These are phyloP conservation scores for Zaprionus bogoriensis DNA, from an alignment of 2,888 invertebrate species.

Conservation along the genomic window DNA sequence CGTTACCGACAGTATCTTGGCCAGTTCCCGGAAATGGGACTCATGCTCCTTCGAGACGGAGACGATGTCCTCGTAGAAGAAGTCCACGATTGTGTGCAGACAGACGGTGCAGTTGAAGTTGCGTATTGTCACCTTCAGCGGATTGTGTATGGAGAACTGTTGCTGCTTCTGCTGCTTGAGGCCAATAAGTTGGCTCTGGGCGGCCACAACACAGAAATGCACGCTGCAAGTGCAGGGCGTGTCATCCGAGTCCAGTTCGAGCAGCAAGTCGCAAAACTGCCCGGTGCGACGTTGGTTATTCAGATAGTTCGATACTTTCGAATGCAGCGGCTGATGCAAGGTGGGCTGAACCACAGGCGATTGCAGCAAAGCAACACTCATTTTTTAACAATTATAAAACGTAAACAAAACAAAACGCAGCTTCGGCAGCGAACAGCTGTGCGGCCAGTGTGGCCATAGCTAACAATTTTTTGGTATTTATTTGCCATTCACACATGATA, in stretches of 20 bases:
- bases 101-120: conserved; percentile 79
- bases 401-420: conserved; percentile 12
- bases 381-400: conserved; percentile 12
- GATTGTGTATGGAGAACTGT: conserved; percentile 82
- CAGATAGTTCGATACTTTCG: conserved; percentile 80
- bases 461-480: background rate
- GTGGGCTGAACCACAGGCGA: conserved; percentile 55
- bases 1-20: conserved; percentile 78
- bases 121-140: conserved; percentile 78
- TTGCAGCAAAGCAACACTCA: conserved; percentile 30
- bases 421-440: background rate
- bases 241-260: conserved; percentile 66
- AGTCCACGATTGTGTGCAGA: conserved; percentile 80
- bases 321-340: conserved; percentile 78
- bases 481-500: conserved; percentile 1
- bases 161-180: conserved; percentile 73
- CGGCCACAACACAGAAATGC: conserved; percentile 81
- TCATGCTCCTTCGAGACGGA: conserved; percentile 79
- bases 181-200: conserved; percentile 80
- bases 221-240: conserved; percentile 56
- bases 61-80: conserved; percentile 80
- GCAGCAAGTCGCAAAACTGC: conserved; percentile 79
- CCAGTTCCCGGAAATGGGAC: conserved; percentile 78
- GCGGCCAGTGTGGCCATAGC: conserved; percentile 4
- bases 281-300: conserved; percentile 80